Conservation (phyloP, 2,113 vertebrate species). For the Psilopsiagon aurifrons region DNA sequence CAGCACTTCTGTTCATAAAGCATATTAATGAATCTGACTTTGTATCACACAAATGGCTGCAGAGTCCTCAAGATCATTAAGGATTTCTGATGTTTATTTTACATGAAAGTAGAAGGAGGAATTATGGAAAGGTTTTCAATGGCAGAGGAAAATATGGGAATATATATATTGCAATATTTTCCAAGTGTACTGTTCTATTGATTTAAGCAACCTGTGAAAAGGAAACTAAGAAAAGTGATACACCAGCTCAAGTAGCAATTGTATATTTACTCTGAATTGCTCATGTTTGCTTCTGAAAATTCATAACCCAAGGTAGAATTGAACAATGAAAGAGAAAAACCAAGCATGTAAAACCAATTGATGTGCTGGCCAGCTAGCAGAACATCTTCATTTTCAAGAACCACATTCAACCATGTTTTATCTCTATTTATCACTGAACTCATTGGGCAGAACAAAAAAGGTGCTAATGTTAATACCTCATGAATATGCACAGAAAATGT, state of each 20-base stretch:
- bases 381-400: constrained; percentile 18
- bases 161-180: background rate
- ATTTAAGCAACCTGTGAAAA: background rate
- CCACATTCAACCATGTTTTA: background rate
- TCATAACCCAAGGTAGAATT: background rate
- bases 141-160: background rate
- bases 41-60: background rate
- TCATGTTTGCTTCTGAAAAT: constrained; percentile 34
- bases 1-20: background rate
- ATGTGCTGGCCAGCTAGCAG: background rate
- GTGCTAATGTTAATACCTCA: background rate
- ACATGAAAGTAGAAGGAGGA: background rate
- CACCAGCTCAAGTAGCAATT: background rate
- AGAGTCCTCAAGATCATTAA: background rate
- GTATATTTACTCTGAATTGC: constrained; percentile 29
- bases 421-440: constrained; percentile 28
- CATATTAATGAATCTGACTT: background rate
- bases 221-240: background rate
- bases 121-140: background rate
- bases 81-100: background rate
- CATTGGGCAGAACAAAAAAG: constrained; percentile 6
- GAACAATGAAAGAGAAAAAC: constrained; percentile 1
- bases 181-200: background rate
- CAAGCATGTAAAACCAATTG: constrained; percentile 21
- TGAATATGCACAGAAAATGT: background rate